These are phyloP conservation scores for Tribolium freemani DNA, from an alignment of 2,888 invertebrate species.

Conservation along the genomic window DNA sequence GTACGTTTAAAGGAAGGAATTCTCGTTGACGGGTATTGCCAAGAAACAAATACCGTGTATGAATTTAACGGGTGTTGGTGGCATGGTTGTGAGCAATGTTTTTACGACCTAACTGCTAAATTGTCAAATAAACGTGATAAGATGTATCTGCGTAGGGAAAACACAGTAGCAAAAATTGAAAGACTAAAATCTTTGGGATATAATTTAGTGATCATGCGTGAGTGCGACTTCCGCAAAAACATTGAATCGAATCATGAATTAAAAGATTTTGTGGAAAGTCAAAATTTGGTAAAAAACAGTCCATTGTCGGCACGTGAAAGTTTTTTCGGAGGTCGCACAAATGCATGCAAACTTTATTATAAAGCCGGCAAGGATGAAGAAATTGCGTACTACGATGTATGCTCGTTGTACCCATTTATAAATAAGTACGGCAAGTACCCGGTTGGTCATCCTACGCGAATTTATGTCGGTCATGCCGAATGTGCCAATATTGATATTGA, in stretches of 20 bases:
- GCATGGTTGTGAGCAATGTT: conserved; percentile 34
- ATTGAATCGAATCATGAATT: background rate
- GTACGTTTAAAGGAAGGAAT: background rate
- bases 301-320: too few species aligned
- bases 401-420: too few species aligned
- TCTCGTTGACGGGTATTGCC: conserved; percentile 9
- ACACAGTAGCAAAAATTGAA: conserved; percentile 2
- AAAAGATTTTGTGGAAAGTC: conserved; percentile 1
- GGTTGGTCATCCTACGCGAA: too few species aligned
- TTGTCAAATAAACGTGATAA: background rate
- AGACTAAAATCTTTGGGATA: background rate
- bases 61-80: conserved; percentile 18
- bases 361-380: too few species aligned
- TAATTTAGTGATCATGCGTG: too few species aligned
- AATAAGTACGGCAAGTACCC: too few species aligned
- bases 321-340: too few species aligned
- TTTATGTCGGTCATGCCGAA: too few species aligned
- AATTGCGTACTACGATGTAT: too few species aligned
- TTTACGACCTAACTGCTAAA: background rate
- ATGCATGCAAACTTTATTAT: too few species aligned
- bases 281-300: too few species aligned
- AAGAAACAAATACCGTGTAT: background rate
- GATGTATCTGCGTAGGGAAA: conserved; percentile 21
- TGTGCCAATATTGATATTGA: too few species aligned
- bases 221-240: conserved; percentile 31